These are phyloP conservation scores for Thalassarche chlororhynchos DNA, from an alignment of 2,113 vertebrate species.

Conservation along the genomic window DNA sequence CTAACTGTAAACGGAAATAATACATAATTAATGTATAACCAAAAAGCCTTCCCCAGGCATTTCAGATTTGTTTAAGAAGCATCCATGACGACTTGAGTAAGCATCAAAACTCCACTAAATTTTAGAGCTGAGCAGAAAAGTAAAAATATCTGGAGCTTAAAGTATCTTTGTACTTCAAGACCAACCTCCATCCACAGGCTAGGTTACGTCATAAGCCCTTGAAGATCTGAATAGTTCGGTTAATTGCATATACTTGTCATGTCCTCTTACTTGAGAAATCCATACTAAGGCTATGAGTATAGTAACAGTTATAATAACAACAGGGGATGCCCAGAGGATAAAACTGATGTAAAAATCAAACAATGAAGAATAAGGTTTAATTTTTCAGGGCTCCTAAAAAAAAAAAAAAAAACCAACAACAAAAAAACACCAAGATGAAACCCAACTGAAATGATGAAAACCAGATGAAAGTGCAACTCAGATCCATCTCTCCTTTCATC, in stretches of 20 bases:
- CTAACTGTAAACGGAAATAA: not conserved
- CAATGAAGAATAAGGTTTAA: not conserved
- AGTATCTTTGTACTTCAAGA: not conserved
- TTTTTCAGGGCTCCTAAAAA: not conserved
- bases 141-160: not conserved
- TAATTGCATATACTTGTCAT: not conserved
- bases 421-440: not conserved
- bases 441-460: not conserved
- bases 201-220: not conserved
- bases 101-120: not conserved
- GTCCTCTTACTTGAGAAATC: not conserved
- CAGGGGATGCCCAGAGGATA: not conserved
- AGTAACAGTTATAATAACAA: not conserved
- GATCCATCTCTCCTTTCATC: not conserved
- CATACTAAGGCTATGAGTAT: not conserved
- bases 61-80: not conserved
- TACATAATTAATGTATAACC: not conserved
- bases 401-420: not conserved
- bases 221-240: not conserved
- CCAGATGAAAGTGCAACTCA: not conserved
- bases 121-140: not conserved
- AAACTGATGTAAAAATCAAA: not conserved
- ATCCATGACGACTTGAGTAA: not conserved
- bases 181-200: not conserved
- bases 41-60: not conserved